A percentile compares a stretch with the other conserved stretches of the same genome.
These are phyloP conservation scores for Enteromius paludinosus DNA, from an alignment of 2,797 vertebrate genomes.

Conservation along the genomic window DNA sequence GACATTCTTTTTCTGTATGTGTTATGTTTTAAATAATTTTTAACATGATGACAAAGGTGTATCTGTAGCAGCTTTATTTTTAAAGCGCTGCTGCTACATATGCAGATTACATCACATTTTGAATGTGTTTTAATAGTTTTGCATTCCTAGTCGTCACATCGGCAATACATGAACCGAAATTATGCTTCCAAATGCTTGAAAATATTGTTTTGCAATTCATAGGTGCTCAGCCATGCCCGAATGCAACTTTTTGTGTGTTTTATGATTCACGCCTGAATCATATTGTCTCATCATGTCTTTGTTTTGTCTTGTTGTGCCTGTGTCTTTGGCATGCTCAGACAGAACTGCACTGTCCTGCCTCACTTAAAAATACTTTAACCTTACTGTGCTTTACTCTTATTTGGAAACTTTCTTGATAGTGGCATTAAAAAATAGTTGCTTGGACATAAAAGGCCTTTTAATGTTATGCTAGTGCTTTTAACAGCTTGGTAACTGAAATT, in stretches of 20 bases:
- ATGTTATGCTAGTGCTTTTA: not conserved
- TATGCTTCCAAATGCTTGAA: not conserved
- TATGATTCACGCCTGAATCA: slow-evolving; percentile 11
- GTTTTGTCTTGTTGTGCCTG: not conserved
- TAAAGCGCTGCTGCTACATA: not conserved
- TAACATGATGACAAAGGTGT: not conserved
- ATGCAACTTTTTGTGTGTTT: slow-evolving; percentile 2
- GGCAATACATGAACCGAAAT: not conserved
- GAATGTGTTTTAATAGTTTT: not conserved
- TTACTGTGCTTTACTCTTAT: not conserved
- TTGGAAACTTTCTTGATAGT: not conserved
- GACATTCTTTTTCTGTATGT: not conserved
- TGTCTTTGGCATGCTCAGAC: slow-evolving; percentile 12
- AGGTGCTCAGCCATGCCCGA: not conserved
- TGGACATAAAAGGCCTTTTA: not conserved
- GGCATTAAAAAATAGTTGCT: not conserved
- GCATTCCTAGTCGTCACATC: not conserved
- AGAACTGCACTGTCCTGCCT: not conserved
- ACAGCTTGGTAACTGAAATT: not conserved
- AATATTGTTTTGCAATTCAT: not conserved
- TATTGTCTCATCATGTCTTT: not conserved
- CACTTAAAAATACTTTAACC: not conserved
- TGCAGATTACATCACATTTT: not conserved
- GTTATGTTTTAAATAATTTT: not conserved
- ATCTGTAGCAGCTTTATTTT: not conserved